Conservation (phyloP, 2,113 vertebrate species). For the Tapirus terrestris region DNA sequence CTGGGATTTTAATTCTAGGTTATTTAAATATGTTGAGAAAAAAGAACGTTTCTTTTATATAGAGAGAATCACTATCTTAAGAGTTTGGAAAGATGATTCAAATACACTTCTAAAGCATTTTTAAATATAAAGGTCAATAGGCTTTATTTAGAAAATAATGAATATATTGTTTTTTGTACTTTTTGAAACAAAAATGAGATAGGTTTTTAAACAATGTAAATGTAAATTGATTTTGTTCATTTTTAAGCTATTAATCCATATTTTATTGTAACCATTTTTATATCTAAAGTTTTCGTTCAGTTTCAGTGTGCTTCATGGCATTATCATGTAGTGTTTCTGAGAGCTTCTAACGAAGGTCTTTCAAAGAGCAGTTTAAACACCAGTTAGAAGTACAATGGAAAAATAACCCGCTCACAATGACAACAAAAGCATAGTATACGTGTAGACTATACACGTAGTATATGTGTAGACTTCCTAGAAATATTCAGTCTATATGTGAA, state of each 20-base stretch:
- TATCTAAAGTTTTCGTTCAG: neutral
- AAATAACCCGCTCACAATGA: neutral
- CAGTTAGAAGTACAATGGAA: neutral
- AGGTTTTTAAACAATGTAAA: neutral
- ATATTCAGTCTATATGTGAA: neutral
- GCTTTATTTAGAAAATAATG: neutral
- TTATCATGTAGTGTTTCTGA: neutral
- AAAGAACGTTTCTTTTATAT: neutral
- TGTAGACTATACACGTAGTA: too few species aligned
- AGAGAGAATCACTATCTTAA: neutral
- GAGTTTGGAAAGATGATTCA: neutral
- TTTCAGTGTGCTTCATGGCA: neutral
- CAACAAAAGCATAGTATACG: neutral
- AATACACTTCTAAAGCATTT: neutral
- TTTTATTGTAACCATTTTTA: conserved; percentile 28
- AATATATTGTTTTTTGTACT: neutral
- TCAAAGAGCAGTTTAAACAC: neutral
- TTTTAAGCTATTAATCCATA: neutral
- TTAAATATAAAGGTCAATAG: neutral
- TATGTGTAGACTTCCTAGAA: neutral
- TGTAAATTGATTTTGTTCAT: neutral
- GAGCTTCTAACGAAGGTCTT: neutral
- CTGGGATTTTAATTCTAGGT: neutral
- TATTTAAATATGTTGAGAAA: neutral
- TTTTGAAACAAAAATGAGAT: neutral